Evolutionary conservation across 2,113 vertebrate genomes (phyloP).

Genomic region (Pelvicachromis taeniatus): DNA sequence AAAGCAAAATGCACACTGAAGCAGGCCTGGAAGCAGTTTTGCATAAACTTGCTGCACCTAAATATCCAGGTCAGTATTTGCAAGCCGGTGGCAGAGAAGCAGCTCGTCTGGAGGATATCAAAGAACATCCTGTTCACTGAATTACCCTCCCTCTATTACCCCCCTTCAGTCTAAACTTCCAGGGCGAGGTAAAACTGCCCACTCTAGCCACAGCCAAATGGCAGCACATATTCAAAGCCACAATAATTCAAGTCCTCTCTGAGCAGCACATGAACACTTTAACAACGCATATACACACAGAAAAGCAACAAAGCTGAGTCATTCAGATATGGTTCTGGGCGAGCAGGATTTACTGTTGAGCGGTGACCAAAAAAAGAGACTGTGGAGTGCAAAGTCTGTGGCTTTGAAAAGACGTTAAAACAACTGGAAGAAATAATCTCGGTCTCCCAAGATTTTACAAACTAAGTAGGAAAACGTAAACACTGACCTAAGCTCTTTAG

Average conservation of each 20-base stretch:
- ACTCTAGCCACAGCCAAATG: constrained; percentile 36
- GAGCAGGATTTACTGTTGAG: background rate
- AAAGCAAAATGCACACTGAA: background rate
- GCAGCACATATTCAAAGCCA: constrained; percentile 37
- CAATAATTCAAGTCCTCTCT: background rate
- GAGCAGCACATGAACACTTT: background rate
- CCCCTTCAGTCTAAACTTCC: background rate
- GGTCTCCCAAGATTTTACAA: background rate
- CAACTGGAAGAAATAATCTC: background rate
- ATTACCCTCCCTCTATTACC: background rate
- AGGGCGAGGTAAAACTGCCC: background rate
- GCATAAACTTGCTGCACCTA: constrained; percentile 30
- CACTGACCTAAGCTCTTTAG: background rate
- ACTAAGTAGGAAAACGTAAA: background rate
- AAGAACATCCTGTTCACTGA: constrained; percentile 59
- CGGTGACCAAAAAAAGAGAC: background rate
- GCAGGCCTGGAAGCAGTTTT: background rate
- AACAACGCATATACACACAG: background rate
- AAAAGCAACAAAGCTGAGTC: constrained; percentile 23
- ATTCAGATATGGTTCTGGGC: background rate
- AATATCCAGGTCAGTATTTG: constrained; percentile 63
- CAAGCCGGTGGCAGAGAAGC: constrained; percentile 47
- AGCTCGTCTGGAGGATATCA: constrained; percentile 53
- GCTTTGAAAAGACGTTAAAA: background rate
- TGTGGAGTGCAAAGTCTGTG: background rate